Conservation (phyloP, 2,797 vertebrate species). For the Lindbergichthys nudifrons region DNA sequence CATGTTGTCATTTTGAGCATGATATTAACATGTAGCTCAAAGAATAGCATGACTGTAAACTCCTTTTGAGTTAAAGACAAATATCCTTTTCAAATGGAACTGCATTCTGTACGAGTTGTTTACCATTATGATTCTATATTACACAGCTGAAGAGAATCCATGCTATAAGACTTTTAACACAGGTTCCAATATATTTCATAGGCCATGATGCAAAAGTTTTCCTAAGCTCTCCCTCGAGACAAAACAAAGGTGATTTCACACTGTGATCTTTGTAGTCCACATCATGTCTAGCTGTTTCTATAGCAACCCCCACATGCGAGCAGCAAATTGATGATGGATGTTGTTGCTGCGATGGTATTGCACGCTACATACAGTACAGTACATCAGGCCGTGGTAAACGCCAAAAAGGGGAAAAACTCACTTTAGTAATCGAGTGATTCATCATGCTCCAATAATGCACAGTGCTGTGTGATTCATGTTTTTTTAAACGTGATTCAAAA, state of each 20-base stretch:
- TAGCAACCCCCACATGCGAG: slow-evolving; percentile 50
- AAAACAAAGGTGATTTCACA: not conserved
- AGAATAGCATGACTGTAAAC: too few species aligned
- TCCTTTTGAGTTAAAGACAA: not conserved
- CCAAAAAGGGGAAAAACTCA: not conserved
- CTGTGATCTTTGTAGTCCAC: not conserved
- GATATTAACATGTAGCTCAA: too few species aligned
- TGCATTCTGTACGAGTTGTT: not conserved
- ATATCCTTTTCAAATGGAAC: not conserved
- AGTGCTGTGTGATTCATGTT: slow-evolving; percentile 32
- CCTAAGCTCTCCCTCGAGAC: not conserved
- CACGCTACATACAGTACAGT: not conserved
- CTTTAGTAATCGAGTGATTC: slow-evolving; percentile 19
- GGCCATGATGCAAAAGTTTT: not conserved
- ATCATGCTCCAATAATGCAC: not conserved
- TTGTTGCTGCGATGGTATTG: not conserved
- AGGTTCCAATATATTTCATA: not conserved
- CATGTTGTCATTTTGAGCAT: too few species aligned
- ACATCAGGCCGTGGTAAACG: not conserved
- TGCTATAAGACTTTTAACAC: not conserved
- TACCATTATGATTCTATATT: not conserved
- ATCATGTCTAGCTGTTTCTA: slow-evolving; percentile 53
- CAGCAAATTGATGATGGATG: slow-evolving; percentile 17
- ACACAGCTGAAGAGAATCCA: not conserved
- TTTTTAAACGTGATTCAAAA: slow-evolving; percentile 24